Evolutionary conservation across 2,888 invertebrate species (phyloP), one percentile per base, ranked within the genome.

Genomic region (Pyrocoelia pectoralis): DNA sequence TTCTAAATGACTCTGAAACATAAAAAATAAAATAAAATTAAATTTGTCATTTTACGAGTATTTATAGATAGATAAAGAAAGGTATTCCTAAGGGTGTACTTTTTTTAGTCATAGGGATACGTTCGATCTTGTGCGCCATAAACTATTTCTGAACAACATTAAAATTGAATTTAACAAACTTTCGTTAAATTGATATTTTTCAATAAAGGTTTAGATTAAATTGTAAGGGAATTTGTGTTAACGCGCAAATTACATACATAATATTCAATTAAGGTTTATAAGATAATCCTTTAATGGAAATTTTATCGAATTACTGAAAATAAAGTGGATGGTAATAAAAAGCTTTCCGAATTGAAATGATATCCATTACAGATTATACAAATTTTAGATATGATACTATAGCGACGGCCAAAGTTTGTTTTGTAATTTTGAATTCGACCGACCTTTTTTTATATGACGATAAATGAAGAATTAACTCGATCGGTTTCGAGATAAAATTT

Each of bases 1-100:
- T 77, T 94, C 93, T 70, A 94, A 83, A 77, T 94, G 94, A 76
- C 90, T 93, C 94, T 94, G 84, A 6, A 79, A 79, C 46, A 50
- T 77, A 74, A 41, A 54, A 48, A 29, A n/a, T n/a, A n/a, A n/a
- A 43, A 12, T n/a, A 6, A 33, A 33, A 33, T 33, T 33, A 33
- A 33, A 33, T 33, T 33, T n/a, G 33, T 33, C 33, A n/a, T 33
- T 33, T 33, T n/a, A 33, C 3, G 33, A 2, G n/a, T 24, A 33
- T 33, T 33, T 33, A n/a, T 33, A 33, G 24, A 24, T 24, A 24
- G n/a, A n/a, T n/a, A n/a, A 2, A 33, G n/a, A 33, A 33, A 33
- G 9, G 33, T 33, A 33, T 33, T n/a, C 33, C 33, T 33, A n/a
- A 33, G 33, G n/a, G 33, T 8, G 33, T 33, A 8, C 33, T 33